Conservation (phyloP, 2,797 vertebrate genomes). For the Aphelocoma californica region DNA sequence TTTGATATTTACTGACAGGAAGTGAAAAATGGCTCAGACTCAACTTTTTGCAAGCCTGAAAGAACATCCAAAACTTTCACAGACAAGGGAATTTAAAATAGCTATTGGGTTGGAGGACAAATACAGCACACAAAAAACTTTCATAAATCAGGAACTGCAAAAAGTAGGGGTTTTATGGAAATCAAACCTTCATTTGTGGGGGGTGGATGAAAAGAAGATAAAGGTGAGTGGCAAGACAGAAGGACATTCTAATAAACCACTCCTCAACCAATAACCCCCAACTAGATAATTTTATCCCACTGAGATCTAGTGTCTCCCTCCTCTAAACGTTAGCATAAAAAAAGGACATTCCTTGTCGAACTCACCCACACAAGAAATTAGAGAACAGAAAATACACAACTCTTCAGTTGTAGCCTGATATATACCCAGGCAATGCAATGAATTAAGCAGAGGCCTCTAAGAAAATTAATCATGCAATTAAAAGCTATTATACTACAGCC, state of each 20-base stretch:
- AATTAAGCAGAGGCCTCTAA: neutral
- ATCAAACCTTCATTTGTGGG: neutral
- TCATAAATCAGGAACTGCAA: neutral
- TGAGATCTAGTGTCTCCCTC: neutral
- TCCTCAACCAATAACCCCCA: neutral
- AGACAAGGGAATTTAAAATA: conserved; percentile 15
- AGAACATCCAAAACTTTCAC: conserved; percentile 31
- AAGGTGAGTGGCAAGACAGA: neutral
- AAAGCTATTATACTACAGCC: conserved; percentile 13
- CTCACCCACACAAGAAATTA: neutral
- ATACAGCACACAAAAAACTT: neutral
- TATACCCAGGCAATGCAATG: neutral
- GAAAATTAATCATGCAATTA: conserved; percentile 47
- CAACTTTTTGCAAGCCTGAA: conserved; percentile 22
- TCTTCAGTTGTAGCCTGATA: neutral
- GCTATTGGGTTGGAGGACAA: neutral
- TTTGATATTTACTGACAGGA: conserved; percentile 58
- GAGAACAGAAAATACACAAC: neutral
- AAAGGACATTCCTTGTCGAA: neutral
- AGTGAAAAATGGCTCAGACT: conserved; percentile 37
- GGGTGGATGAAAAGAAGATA: neutral
- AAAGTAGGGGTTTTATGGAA: neutral
- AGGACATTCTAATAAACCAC: neutral
- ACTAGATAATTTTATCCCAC: neutral
- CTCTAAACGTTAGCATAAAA: neutral